Conservation (phyloP, 2,888 invertebrate species). For the Cosmia pyralina region DNA sequence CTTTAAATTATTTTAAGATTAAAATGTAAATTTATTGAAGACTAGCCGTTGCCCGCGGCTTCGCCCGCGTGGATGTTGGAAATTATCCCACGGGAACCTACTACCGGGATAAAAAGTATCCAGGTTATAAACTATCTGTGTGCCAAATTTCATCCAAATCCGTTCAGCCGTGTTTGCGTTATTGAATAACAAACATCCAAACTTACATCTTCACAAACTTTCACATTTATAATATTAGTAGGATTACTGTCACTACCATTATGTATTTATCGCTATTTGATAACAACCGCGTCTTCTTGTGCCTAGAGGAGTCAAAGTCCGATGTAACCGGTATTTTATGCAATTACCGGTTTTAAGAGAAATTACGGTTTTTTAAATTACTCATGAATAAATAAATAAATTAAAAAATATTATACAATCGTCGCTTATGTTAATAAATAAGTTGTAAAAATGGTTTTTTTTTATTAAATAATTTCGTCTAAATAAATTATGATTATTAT, state of each 20-base stretch:
- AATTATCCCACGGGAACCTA: no score
- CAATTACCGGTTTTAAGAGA: constrained; percentile 47
- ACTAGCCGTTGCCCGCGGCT: no score
- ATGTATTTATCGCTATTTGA: constrained; percentile 43
- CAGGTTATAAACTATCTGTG: no score
- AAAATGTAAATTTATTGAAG: constrained; percentile 31
- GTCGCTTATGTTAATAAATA: neutral
- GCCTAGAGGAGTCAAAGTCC: constrained; percentile 61
- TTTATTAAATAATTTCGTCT: neutral
- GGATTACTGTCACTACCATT: constrained; percentile 10
- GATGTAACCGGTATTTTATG: constrained; percentile 47
- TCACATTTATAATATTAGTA: no score
- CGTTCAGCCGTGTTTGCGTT: no score
- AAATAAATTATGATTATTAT: no score
- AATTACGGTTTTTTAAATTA: constrained; percentile 21
- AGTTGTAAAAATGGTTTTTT: neutral
- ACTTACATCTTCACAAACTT: no score
- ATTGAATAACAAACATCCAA: no score
- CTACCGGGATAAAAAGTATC: no score
- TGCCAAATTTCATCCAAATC: no score
- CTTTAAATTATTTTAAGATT: constrained; percentile 22
- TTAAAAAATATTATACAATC: neutral
- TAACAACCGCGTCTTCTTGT: constrained; percentile 44
- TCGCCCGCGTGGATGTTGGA: no score
- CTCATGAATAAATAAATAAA: constrained; percentile 1